These are phyloP conservation scores for Brachionus rubens DNA, from an alignment of 1,140 invertebrate genomes.

Conservation along the genomic window DNA sequence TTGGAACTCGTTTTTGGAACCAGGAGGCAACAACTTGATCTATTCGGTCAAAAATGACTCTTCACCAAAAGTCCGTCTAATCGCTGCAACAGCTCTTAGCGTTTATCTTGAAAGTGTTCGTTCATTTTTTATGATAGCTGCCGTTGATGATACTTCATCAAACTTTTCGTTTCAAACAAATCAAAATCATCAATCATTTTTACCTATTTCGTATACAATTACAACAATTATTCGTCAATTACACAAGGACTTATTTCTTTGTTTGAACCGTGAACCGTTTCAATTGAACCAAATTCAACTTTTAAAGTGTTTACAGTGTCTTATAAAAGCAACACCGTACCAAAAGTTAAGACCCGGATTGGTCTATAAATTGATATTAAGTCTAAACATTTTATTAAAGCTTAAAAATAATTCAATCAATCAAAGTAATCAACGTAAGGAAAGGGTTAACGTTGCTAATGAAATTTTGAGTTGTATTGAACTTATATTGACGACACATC, in stretches of 20 bases:
- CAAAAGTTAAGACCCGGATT: conserved; percentile 40
- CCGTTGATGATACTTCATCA: not conserved
- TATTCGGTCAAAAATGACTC: conserved; percentile 42
- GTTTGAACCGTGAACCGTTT: conserved; percentile 19
- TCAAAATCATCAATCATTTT: conserved; percentile 2
- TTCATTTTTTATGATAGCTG: conserved; percentile 31
- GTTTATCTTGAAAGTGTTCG: conserved; percentile 9
- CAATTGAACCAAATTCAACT: conserved; percentile 10
- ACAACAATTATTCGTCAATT: not conserved
- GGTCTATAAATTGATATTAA: conserved; percentile 22
- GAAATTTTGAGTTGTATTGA: conserved; percentile 38
- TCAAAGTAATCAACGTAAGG: conserved; percentile 1
- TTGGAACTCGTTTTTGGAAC: conserved; percentile 35
- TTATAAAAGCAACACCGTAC: conserved; percentile 23
- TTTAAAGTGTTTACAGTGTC: conserved; percentile 24
- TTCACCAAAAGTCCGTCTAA: conserved; percentile 34
- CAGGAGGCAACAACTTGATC: not conserved
- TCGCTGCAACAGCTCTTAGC: not conserved
- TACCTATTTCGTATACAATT: conserved; percentile 20
- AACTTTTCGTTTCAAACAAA: conserved; percentile 14
- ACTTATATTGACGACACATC: conserved; percentile 4
- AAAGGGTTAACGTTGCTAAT: not conserved
- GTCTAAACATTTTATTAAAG: not conserved
- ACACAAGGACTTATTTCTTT: conserved; percentile 26
- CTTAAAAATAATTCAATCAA: not conserved